Evolutionary conservation across 2,888 invertebrate genomes (phyloP).

Genomic region (Spodoptera exigua): DNA sequence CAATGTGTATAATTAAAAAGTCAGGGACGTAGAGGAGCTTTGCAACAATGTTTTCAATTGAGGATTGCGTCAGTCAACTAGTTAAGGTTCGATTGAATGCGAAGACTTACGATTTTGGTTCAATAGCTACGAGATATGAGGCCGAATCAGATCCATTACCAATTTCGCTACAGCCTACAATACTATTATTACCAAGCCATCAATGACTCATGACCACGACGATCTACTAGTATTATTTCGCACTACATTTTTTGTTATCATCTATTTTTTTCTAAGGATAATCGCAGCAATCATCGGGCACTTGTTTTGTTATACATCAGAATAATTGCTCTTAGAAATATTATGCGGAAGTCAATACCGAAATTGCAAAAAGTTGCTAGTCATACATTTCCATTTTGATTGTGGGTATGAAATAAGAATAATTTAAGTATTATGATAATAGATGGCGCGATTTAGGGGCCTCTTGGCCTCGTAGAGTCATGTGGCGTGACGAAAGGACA

Average conservation of each 20-base stretch:
- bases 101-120: slow-evolving; percentile 63
- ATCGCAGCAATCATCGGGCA: slow-evolving; percentile 64
- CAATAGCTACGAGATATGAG: slow-evolving; percentile 63
- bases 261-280: slow-evolving; percentile 61
- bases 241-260: slow-evolving; percentile 65
- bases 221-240: slow-evolving; percentile 77
- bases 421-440: slow-evolving; percentile 56
- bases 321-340: slow-evolving; percentile 58
- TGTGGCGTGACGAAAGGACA: slow-evolving; percentile 74
- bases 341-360: slow-evolving; percentile 60
- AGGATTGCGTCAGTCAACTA: slow-evolving; percentile 52
- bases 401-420: slow-evolving; percentile 44
- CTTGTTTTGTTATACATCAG: slow-evolving; percentile 56
- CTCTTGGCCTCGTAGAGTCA: slow-evolving; percentile 72
- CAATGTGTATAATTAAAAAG: slow-evolving; percentile 72
- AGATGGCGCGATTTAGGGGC: slow-evolving; percentile 63
- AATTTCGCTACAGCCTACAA: slow-evolving; percentile 60
- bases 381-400: slow-evolving; percentile 54
- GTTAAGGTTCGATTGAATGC: slow-evolving; percentile 51
- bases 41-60: slow-evolving; percentile 60
- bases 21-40: slow-evolving; percentile 62
- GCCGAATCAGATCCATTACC: slow-evolving; percentile 63
- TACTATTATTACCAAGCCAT: slow-evolving; percentile 66
- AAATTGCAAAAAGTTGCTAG: slow-evolving; percentile 48
- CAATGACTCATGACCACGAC: slow-evolving; percentile 72